Conservation (phyloP, 92 coral and sea anemone species). For the Parazoanthus darwini region DNA sequence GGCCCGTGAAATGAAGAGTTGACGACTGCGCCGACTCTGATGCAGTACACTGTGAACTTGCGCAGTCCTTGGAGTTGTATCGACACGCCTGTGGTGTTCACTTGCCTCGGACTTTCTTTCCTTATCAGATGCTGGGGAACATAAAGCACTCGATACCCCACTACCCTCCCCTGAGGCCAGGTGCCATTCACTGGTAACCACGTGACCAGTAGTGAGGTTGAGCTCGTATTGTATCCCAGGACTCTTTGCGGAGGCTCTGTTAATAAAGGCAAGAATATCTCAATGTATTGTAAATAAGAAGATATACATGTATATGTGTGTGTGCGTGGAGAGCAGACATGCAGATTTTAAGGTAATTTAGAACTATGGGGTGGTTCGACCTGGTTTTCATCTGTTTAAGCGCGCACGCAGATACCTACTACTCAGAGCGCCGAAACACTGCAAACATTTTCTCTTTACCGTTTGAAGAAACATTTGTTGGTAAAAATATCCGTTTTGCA, state of each 20-base stretch:
- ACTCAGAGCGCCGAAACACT: no score
- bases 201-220: slow-evolving; percentile 41
- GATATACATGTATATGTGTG: background rate
- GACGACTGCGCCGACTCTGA: slow-evolving; percentile 47
- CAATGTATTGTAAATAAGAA: background rate
- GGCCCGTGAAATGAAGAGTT: slow-evolving; percentile 44
- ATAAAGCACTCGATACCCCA: slow-evolving; percentile 50
- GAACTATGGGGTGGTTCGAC: no score
- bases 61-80: slow-evolving; percentile 39
- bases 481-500: no score
- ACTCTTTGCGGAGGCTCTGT: slow-evolving; percentile 48
- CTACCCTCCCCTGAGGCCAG: slow-evolving; percentile 39
- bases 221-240: slow-evolving; percentile 21
- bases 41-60: slow-evolving; percentile 49
- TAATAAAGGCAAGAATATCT: background rate
- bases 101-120: background rate
- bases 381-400: no score
- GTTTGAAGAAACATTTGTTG: no score
- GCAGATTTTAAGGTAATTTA: no score
- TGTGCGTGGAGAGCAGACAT: no score
- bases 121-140: background rate
- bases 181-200: slow-evolving; percentile 49
- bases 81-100: slow-evolving; percentile 52
- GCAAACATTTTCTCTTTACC: no score
- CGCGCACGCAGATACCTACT: no score